Percentiles rank a stretch among this genome's conserved stretches.
Evolutionary conservation across 1,140 invertebrate species (phyloP).

Genomic region (Branchinecta lynchi): DNA sequence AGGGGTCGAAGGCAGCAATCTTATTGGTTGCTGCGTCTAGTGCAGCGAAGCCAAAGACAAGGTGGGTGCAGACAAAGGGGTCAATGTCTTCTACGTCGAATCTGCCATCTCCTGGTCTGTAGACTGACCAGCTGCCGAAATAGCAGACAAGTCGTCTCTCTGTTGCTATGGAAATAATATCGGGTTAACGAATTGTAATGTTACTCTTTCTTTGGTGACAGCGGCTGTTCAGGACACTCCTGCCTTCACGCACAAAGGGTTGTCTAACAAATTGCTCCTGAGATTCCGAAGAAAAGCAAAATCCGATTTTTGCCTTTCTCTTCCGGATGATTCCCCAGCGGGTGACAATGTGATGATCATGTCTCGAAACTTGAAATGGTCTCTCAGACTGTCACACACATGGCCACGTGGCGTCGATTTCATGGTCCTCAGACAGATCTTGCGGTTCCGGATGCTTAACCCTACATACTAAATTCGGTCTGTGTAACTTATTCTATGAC

Average conservation of each 20-base stretch:
- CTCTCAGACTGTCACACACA: too few species aligned
- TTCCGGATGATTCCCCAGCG: too few species aligned
- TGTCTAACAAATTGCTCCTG: too few species aligned
- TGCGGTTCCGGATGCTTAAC: too few species aligned
- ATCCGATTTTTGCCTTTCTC: too few species aligned
- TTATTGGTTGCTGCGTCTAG: conserved; percentile 26
- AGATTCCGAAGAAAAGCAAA: too few species aligned
- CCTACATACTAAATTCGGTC: too few species aligned
- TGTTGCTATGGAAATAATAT: not conserved
- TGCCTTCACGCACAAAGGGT: not conserved
- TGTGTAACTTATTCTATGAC: too few species aligned
- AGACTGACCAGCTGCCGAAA: conserved; percentile 24
- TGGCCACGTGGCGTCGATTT: too few species aligned
- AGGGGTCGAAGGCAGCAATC: conserved; percentile 10
- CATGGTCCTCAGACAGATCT: too few species aligned
- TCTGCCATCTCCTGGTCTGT: conserved; percentile 19
- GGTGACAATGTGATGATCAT: too few species aligned
- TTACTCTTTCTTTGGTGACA: not conserved
- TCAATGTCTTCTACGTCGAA: conserved; percentile 26
- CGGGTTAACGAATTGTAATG: not conserved
- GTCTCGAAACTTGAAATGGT: too few species aligned
- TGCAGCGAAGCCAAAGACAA: conserved; percentile 33
- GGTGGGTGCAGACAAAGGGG: conserved; percentile 32
- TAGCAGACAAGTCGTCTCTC: conserved; percentile 23
- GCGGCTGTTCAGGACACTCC: not conserved